Conservation (phyloP, 1,140 invertebrate genomes). For the Colletes gigas region DNA sequence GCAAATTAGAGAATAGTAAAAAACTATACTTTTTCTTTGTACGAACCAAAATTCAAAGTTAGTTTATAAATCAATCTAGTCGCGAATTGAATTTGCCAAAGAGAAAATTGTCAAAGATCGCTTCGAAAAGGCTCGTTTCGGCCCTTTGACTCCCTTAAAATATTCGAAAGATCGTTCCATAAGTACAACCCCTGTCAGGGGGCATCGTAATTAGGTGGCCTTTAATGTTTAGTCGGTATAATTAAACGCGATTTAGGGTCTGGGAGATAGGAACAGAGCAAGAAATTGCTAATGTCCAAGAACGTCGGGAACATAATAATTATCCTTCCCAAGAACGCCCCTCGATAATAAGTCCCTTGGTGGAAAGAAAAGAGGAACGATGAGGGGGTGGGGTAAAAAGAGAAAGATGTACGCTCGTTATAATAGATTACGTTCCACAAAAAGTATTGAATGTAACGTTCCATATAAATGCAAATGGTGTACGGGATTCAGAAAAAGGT, state of each 20-base stretch:
- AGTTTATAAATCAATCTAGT: too few relatives aligned
- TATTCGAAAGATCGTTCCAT: not conserved
- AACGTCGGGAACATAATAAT: slow-evolving; percentile 37
- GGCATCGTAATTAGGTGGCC: slow-evolving; percentile 20
- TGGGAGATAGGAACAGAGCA: not conserved
- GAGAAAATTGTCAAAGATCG: too few relatives aligned
- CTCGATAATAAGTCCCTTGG: slow-evolving; percentile 5
- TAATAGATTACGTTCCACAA: not conserved
- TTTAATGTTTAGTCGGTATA: slow-evolving; percentile 45
- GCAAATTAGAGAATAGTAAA: too few relatives aligned
- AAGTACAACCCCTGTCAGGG: not conserved
- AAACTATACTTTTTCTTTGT: too few relatives aligned
- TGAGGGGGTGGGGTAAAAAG: not conserved
- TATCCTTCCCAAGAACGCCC: slow-evolving; percentile 1
- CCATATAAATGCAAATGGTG: not conserved
- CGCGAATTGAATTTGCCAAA: too few relatives aligned
- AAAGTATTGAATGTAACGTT: not conserved
- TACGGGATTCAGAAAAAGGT: not conserved
- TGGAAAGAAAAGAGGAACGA: slow-evolving; percentile 6
- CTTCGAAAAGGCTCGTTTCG: too few relatives aligned
- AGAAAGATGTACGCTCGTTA: not conserved
- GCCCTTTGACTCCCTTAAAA: too few relatives aligned
- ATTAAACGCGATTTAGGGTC: slow-evolving; percentile 33
- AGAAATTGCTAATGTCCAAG: slow-evolving; percentile 36
- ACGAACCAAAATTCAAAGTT: too few relatives aligned